Percentiles rank a stretch among this genome's conserved stretches.
Evolutionary conservation across 2,888 invertebrate genomes (phyloP).

Genomic region (Pelosia muscerda): DNA sequence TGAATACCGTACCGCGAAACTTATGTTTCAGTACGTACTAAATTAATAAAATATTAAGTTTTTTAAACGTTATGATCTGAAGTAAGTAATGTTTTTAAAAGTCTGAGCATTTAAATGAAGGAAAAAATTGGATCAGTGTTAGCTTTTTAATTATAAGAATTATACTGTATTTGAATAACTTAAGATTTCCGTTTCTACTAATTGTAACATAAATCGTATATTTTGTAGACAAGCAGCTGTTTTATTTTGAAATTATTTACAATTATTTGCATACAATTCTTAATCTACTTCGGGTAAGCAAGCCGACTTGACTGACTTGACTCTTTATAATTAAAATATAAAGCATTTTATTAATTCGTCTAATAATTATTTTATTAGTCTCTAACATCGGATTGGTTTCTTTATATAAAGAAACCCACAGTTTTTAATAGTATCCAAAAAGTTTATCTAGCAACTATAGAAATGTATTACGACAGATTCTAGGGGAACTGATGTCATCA

Average conservation of each 20-base stretch:
- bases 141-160: not conserved
- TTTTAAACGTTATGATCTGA: not conserved
- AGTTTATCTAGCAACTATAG: too few species aligned
- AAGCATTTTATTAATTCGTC: not conserved
- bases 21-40: not conserved
- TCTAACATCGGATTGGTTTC: too few species aligned
- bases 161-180: not conserved
- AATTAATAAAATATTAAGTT: not conserved
- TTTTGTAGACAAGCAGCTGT: not conserved
- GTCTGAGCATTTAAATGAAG: not conserved
- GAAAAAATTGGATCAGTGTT: not conserved
- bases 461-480: too few species aligned
- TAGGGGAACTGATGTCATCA: too few species aligned
- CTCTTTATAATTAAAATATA: constrained; percentile 1
- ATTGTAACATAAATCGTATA: constrained; percentile 2
- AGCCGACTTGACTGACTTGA: not conserved
- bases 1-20: not conserved
- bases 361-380: not conserved
- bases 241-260: constrained; percentile 4
- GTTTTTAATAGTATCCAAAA: too few species aligned
- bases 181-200: constrained; percentile 1
- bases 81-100: not conserved
- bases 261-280: not conserved
- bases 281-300: not conserved
- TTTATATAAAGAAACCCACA: too few species aligned